Evolutionary conservation across 1,140 invertebrate genomes (phyloP), one percentile per base, ranked within the genome.

Genomic region (Papilio aristodemus): DNA sequence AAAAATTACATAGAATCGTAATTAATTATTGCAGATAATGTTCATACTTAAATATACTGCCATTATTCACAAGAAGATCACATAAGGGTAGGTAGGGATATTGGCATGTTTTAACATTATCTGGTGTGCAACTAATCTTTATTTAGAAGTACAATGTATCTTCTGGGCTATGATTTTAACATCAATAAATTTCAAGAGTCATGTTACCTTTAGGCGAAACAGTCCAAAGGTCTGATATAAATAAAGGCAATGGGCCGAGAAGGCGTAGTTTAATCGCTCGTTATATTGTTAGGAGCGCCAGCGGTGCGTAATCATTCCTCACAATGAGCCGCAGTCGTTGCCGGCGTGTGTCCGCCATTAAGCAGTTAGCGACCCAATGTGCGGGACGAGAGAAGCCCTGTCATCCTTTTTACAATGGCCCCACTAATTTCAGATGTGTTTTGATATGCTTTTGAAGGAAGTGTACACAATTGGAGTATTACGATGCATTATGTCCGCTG

Each of bases 341-440:
- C 27, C 63, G 74, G 76, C 80, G 81, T 83, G 83, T 84, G 85
- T 80, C 80, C 71, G 70, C 76, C 81, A 83, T 86, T 85, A 84
- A 81, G 75, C 79, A 69, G 80, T 84, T 85, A 78, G 75, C 68
- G 50, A 38, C 59, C 38, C 62, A 37, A 36, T 57, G 62, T 46
- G 64, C 62, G 66, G 67, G 46, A 38, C 60, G 60, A 66, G 72
- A 78, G 76, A 74, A 71, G 73, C 60, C 71, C 67, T 73, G 71
- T 78, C 73, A 75, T 77, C 39, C 58, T 66, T 46, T 46, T 43
- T 43, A 66, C 41, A 66, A 46, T 66, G 13, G 41, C 68, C 60
- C 17, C 60, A 41, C 67, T 68, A 41, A 75, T 66, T 66, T 66
- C 13, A 60, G 14, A 37, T 37, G 58, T 37, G 58, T 60, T 50